phyloP scores from a whole-genome alignment of 2,888 invertebrate species.

The Nephrocerus scutellatus region DNA sequence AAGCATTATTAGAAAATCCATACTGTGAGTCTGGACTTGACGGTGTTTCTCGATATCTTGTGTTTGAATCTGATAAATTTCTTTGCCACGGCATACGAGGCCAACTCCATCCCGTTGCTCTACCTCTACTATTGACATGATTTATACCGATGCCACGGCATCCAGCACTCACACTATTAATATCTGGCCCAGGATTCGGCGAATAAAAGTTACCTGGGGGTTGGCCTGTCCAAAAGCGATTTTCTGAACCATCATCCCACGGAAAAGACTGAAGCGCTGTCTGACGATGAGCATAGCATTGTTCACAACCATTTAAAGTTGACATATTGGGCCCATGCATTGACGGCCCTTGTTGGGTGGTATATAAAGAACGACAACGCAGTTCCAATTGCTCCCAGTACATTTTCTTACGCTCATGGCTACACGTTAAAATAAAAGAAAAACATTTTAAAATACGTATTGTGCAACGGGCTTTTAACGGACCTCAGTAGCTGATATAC shows the following conservation, averaged over 20 bases:
- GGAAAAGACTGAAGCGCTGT: slow-evolving; percentile 51
- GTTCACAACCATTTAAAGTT: slow-evolving; percentile 57
- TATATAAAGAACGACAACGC: slow-evolving; percentile 71
- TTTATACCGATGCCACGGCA: slow-evolving; percentile 38
- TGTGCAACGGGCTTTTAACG: slow-evolving; percentile 19
- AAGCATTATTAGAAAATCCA: slow-evolving; percentile 56
- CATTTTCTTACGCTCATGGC: slow-evolving; percentile 90
- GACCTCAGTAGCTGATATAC: slow-evolving; percentile 80
- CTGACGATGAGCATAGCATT: slow-evolving; percentile 55
- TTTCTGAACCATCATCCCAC: slow-evolving; percentile 51
- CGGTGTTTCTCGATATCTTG: slow-evolving; percentile 54
- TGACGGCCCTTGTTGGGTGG: slow-evolving; percentile 43
- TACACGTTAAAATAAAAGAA: slow-evolving; percentile 35
- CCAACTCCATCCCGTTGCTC: slow-evolving; percentile 58
- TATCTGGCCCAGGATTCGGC: slow-evolving; percentile 67
- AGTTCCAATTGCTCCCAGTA: slow-evolving; percentile 89
- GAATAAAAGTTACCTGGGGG: slow-evolving; percentile 73
- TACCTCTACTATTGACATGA: slow-evolving; percentile 27
- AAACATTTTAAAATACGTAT: too few relatives aligned
- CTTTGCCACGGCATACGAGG: slow-evolving; percentile 67
- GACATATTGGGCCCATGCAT: slow-evolving; percentile 43
- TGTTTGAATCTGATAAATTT: slow-evolving; percentile 46
- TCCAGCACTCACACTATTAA: slow-evolving; percentile 25
- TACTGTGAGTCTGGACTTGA: slow-evolving; percentile 77
- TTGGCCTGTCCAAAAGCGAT: slow-evolving; percentile 51